A percentile compares a stretch with the other conserved stretches of the same genome.
phyloP scores from a whole-genome alignment of 2,113 vertebrate species.

The Panthera leo region DNA sequence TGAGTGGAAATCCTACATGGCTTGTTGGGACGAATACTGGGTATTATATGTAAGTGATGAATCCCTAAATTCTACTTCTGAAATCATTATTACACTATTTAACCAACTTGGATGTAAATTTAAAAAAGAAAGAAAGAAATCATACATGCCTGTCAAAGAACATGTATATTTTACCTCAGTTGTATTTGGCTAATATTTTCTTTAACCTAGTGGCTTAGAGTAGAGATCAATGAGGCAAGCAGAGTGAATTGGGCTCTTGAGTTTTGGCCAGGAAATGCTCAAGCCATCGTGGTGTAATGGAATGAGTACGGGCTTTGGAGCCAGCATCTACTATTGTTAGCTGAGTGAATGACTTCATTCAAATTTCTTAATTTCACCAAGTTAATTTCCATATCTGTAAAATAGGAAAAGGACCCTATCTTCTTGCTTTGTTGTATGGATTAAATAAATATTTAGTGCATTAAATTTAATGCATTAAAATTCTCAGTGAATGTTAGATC shows the following conservation, averaged over 20 bases:
- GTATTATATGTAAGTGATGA: too few species aligned
- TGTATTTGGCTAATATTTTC: not conserved
- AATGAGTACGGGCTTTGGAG: not conserved
- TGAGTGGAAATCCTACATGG: not conserved
- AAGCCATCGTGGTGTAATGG: not conserved
- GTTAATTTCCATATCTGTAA: constrained; percentile 26
- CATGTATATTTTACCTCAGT: not conserved
- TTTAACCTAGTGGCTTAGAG: not conserved
- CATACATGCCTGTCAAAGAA: not conserved
- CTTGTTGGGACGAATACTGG: too few species aligned
- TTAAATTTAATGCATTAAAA: constrained; percentile 22
- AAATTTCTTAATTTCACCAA: constrained; percentile 19
- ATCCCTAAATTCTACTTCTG: too few species aligned
- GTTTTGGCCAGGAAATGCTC: not conserved
- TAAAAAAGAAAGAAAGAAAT: not conserved
- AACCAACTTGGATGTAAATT: too few species aligned
- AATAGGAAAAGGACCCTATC: not conserved
- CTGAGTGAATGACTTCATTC: not conserved
- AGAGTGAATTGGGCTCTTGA: not conserved
- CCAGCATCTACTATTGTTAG: not conserved
- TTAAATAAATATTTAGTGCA: constrained; percentile 4
- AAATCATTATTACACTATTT: too few species aligned
- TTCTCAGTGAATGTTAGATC: not conserved
- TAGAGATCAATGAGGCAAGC: not conserved
- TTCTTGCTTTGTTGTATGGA: not conserved